Evolutionary conservation across 2,888 invertebrate species (phyloP).

Genomic region (Eupsilia transversa): DNA sequence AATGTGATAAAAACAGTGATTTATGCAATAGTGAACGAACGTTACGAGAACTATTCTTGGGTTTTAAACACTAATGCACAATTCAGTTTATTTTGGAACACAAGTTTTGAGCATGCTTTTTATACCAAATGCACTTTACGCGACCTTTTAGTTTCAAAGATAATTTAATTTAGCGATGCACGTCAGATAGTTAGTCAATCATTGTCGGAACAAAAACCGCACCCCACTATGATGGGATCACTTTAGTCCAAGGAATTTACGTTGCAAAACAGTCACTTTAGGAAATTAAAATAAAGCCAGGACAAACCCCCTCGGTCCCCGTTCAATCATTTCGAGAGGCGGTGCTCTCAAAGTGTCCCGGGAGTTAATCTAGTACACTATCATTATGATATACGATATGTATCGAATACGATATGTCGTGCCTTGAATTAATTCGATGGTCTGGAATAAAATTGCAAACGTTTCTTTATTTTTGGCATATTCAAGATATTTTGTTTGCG

Average conservation of each 20-base stretch:
- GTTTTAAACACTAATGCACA: conserved; percentile 70
- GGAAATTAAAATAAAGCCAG: conserved; percentile 89
- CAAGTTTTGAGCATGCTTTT: conserved; percentile 71
- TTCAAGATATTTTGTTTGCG: not conserved
- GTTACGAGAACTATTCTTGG: conserved; percentile 70
- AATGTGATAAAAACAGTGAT: conserved; percentile 73
- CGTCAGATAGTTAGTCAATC: conserved; percentile 71
- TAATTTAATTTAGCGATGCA: conserved; percentile 62
- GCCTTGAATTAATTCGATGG: conserved; percentile 7
- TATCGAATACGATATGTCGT: conserved; percentile 63
- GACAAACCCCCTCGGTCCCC: conserved; percentile 87
- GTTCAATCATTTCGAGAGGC: conserved; percentile 89
- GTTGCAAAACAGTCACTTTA: conserved; percentile 89
- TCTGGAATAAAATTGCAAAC: not conserved
- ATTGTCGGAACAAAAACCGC: conserved; percentile 74
- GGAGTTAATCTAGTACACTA: conserved; percentile 81
- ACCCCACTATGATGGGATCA: conserved; percentile 75
- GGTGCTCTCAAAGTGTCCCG: conserved; percentile 83
- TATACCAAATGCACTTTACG: conserved; percentile 67
- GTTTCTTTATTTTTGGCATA: not conserved
- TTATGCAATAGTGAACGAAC: conserved; percentile 59
- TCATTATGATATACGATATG: conserved; percentile 75
- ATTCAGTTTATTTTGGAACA: conserved; percentile 58
- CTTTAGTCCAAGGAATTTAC: conserved; percentile 82
- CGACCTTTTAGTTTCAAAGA: conserved; percentile 56